Conservation (phyloP, 2,113 vertebrate genomes). For the Puntigrus tetrazona region DNA sequence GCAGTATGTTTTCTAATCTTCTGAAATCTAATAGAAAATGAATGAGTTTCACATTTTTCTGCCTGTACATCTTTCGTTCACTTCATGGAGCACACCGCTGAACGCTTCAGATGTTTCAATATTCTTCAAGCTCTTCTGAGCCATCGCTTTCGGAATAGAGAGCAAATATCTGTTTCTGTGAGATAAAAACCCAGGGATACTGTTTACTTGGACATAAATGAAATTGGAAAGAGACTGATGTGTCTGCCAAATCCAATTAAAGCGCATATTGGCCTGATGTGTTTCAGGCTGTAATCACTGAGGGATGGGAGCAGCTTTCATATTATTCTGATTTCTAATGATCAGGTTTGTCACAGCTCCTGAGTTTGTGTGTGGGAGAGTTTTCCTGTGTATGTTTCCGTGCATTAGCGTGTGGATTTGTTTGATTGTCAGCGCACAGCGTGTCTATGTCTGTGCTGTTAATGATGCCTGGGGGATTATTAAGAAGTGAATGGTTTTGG, state of each 20-base stretch:
- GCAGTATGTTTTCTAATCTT: conserved; percentile 28
- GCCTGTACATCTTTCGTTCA: background rate
- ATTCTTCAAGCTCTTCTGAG: conserved; percentile 13
- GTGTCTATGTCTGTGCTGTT: background rate
- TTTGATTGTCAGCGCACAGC: background rate
- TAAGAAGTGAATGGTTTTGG: background rate
- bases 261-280: background rate
- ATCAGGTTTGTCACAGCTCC: conserved; percentile 26
- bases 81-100: conserved; percentile 19
- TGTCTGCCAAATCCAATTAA: conserved; percentile 44
- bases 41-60: conserved; percentile 20
- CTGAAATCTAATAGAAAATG: conserved; percentile 9
- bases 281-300: conserved; percentile 29
- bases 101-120: conserved; percentile 16
- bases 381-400: conserved; percentile 1
- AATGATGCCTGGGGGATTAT: background rate
- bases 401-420: background rate
- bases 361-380: conserved; percentile 15
- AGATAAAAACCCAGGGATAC: conserved; percentile 42
- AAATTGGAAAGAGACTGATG: conserved; percentile 50
- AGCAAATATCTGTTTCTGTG: conserved; percentile 42
- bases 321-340: conserved; percentile 38
- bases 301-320: background rate
- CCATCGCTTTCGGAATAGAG: conserved; percentile 9
- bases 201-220: conserved; percentile 39